Evolutionary conservation across 1,140 invertebrate genomes (phyloP).

Genomic region (Argopecten irradians): DNA sequence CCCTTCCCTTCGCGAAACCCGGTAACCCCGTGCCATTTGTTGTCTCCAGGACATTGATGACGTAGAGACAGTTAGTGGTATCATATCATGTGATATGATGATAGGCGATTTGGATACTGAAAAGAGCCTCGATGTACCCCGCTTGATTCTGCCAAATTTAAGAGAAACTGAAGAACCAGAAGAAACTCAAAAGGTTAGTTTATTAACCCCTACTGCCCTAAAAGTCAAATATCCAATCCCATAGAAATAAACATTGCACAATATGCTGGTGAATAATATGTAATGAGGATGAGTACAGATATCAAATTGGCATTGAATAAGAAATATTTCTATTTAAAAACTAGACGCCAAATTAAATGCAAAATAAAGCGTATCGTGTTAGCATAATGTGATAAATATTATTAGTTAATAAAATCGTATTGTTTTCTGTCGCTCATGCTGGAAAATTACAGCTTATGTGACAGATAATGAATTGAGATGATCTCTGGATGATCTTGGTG

Average conservation of each 20-base stretch:
- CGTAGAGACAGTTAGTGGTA: slow-evolving; percentile 50
- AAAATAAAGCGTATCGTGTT: no score
- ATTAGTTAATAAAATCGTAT: no score
- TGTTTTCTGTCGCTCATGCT: no score
- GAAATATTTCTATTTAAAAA: no score
- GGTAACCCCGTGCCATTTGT: background rate
- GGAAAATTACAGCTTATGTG: no score
- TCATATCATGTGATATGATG: slow-evolving; percentile 47
- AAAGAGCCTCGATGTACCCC: slow-evolving; percentile 44
- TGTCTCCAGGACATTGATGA: slow-evolving; percentile 43
- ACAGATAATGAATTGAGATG: no score
- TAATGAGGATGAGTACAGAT: background rate
- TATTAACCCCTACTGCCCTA: background rate
- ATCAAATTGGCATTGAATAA: no score
- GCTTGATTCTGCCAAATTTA: slow-evolving; percentile 47
- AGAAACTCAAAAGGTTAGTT: slow-evolving; percentile 38
- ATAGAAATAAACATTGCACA: background rate
- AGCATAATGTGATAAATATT: no score
- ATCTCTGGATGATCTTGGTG: no score
- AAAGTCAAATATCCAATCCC: background rate
- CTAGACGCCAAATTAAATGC: no score
- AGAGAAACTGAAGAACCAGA: slow-evolving; percentile 30
- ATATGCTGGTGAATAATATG: background rate
- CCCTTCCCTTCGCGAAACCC: slow-evolving; percentile 19
- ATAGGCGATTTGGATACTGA: slow-evolving; percentile 48